Conservation (phyloP, 2,797 vertebrate species). For the Linurgus olivaceus region DNA sequence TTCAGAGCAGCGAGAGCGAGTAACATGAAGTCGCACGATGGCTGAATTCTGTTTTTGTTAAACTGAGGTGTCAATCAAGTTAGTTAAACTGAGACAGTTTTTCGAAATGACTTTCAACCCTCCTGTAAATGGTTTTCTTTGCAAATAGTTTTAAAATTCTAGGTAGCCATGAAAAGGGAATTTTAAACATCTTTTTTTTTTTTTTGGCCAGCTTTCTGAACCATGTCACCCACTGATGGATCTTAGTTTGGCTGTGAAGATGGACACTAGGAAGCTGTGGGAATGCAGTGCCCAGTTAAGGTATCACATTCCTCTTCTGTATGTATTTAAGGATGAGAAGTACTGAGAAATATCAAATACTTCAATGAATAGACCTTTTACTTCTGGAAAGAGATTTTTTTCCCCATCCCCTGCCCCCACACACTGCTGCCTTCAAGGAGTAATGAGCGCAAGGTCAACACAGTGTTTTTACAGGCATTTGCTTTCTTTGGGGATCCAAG, state of each 20-base stretch:
- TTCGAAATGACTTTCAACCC: background rate
- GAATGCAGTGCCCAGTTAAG: background rate
- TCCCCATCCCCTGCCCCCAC: background rate
- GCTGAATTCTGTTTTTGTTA: background rate
- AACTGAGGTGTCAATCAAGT: background rate
- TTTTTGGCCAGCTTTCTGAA: background rate
- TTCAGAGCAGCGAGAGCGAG: rapidly evolving
- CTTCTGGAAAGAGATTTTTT: background rate
- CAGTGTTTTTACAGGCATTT: slow-evolving; percentile 9
- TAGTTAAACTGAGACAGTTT: background rate
- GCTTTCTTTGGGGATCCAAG: slow-evolving; percentile 31
- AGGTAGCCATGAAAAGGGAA: background rate
- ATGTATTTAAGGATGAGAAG: background rate
- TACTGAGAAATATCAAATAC: background rate
- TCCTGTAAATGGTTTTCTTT: background rate
- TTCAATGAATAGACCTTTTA: background rate
- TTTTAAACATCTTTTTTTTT: background rate
- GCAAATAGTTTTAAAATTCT: background rate
- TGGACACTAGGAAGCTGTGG: background rate
- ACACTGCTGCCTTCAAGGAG: background rate
- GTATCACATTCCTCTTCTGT: background rate
- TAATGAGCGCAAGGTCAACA: background rate
- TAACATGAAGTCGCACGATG: background rate
- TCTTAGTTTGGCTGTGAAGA: background rate
- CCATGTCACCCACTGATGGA: rapidly evolving